Evolutionary conservation across 2,113 vertebrate species (phyloP), one percentile per base, ranked within the genome.

Genomic region (Spilogale gracilis): DNA sequence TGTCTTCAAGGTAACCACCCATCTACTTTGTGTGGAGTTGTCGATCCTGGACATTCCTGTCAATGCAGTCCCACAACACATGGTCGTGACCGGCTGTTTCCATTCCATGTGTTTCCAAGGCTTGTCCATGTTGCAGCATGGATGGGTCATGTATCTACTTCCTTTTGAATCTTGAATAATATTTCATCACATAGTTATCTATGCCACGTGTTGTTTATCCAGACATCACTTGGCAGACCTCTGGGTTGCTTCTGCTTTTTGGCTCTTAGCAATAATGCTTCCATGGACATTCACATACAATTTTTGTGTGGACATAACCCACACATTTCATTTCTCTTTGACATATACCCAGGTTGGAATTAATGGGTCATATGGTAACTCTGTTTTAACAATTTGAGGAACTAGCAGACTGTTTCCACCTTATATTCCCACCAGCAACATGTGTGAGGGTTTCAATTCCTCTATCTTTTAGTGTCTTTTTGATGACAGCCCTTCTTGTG

Each of bases 241-340:
- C 43, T 45, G 32, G 30, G 45, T 86, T 76, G 21, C 88, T 76
- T 80, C 56, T 23, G 21, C 32, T 65, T 84, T 84, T 63, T 9
- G 20, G 9, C 69, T 92, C 11, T 88, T 63, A 13, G 6, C 69
- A 60, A 48, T 56, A 45, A 43, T 45, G 9, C 30, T 54, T 32
- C 60, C 25, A 0, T 61, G n/a, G 78, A 16, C 54, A 20, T 20
- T 50, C 1, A 3, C 1, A 4, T 9, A 2, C 9, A 87, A 50
- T 63, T 88, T 86, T 88, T 67, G 17, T 25, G 11, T 87, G 17
- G 43, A 56, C n/a, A 1, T 48, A 23, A 78, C 25, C 74, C 45
- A 27, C 25, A 30, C 25, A 18, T 58, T 81, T n/a, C 14, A 3
- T 81, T 80, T 74, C 18, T 54, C 9, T 52, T 27, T 25, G 54